Percentiles rank a stretch among this genome's conserved stretches.
Evolutionary conservation across 2,113 vertebrate species (phyloP).

Genomic region (Genyomyrus donnyi): DNA sequence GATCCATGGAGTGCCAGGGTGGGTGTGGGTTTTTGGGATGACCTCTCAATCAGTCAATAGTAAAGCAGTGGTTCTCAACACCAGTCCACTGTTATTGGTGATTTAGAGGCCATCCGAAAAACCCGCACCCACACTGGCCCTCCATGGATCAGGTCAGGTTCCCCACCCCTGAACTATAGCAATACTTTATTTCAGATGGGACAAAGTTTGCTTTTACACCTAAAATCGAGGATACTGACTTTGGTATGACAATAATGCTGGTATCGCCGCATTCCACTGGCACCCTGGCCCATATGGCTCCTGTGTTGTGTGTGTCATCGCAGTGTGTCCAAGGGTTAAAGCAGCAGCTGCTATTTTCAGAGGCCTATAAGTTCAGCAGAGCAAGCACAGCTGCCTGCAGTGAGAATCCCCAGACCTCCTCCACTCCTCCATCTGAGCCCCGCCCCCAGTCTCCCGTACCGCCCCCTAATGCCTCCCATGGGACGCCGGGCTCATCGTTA

Average conservation of each 20-base stretch:
- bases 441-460: slow-evolving; percentile 44
- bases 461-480: slow-evolving; percentile 55
- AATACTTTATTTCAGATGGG: neutral
- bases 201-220: neutral
- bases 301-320: neutral
- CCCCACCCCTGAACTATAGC: neutral
- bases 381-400: slow-evolving; percentile 32
- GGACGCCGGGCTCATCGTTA: slow-evolving; percentile 52
- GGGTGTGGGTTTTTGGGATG: neutral
- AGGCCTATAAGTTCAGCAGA: slow-evolving; percentile 10
- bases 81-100: neutral
- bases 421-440: slow-evolving; percentile 48
- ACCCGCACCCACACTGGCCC: no score
- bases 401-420: slow-evolving; percentile 25
- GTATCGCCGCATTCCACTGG: neutral
- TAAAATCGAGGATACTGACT: neutral
- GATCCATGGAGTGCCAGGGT: neutral
- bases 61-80: neutral
- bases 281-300: neutral
- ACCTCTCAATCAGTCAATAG: neutral
- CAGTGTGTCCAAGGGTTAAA: neutral
- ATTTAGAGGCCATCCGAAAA: neutral
- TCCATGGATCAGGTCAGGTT: neutral
- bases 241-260: neutral
- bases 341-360: slow-evolving; percentile 14